Evolutionary conservation across 2,888 invertebrate species (phyloP).

Genomic region (Resseliella maxima): DNA sequence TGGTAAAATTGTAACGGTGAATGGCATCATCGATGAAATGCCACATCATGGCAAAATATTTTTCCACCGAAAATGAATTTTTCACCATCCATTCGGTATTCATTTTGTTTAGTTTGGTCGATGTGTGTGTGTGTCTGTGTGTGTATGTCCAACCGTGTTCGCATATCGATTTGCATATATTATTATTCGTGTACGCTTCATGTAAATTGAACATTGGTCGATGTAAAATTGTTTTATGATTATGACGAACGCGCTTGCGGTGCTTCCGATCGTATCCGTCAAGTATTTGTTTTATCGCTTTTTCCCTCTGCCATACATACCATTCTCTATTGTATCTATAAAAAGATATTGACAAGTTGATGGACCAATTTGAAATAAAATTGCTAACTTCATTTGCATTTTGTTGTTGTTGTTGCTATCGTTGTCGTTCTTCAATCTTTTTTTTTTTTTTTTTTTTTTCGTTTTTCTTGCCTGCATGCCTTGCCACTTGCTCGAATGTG

Average conservation of each 20-base stretch:
- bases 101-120: no score
- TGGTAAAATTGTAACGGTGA: not conserved
- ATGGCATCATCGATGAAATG: not conserved
- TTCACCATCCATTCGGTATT: not conserved
- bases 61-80: not conserved
- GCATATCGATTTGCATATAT: conserved; percentile 34
- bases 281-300: conserved; percentile 4
- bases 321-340: conserved; percentile 20
- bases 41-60: not conserved
- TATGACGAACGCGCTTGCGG: conserved; percentile 1
- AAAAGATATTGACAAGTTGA: conserved; percentile 34
- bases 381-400: conserved; percentile 56
- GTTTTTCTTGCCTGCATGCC: not conserved
- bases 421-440: no score
- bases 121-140: no score
- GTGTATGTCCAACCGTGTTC: not conserved
- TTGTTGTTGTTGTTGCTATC: no score
- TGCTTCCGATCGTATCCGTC: not conserved
- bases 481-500: no score
- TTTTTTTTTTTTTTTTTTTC: no score
- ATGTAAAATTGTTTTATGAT: conserved; percentile 38
- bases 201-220: conserved; percentile 16
- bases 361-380: conserved; percentile 49
- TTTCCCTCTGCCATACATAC: not conserved
- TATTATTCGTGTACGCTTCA: not conserved